Conservation (phyloP, 2,888 invertebrate species). For the Scaeva pyrastri region DNA sequence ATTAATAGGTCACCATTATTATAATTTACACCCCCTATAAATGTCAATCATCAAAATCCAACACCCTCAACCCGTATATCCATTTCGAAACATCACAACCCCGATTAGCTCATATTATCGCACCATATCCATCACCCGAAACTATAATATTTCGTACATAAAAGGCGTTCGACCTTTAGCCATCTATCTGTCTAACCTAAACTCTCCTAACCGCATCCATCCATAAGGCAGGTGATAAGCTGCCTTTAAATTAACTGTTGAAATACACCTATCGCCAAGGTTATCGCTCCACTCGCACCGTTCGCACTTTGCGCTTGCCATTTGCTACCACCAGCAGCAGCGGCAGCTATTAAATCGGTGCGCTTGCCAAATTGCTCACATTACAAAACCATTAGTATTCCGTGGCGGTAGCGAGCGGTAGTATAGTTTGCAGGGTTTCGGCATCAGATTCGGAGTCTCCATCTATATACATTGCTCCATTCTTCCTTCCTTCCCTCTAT, state of each 20-base stretch:
- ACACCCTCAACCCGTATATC: slow-evolving; percentile 36
- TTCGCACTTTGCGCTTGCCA: slow-evolving; percentile 3
- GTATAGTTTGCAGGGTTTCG: neutral
- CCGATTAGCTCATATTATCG: slow-evolving; percentile 37
- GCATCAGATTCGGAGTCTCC: neutral
- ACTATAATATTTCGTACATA: slow-evolving; percentile 42
- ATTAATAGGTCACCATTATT: slow-evolving; percentile 29
- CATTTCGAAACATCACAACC: slow-evolving; percentile 37
- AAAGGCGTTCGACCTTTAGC: slow-evolving; percentile 45
- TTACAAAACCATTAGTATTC: slow-evolving; percentile 74
- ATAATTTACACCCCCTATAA: neutral
- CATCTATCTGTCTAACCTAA: slow-evolving; percentile 4
- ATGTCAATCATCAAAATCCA: slow-evolving; percentile 14
- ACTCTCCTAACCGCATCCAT: slow-evolving; percentile 30
- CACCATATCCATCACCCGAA: slow-evolving; percentile 53
- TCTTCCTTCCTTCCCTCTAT: neutral
- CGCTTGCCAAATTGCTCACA: slow-evolving; percentile 74
- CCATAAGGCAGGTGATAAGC: slow-evolving; percentile 54
- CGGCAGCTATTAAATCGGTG: slow-evolving; percentile 61
- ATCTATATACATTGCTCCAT: too few relatives aligned
- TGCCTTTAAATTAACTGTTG: slow-evolving; percentile 61
- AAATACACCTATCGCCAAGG: slow-evolving; percentile 70
- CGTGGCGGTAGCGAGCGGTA: slow-evolving; percentile 39
- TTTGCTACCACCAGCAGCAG: too few relatives aligned
- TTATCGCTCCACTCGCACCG: slow-evolving; percentile 38